phyloP scores from a whole-genome alignment of 2,113 vertebrate species.

The Manacus vitellinus region DNA sequence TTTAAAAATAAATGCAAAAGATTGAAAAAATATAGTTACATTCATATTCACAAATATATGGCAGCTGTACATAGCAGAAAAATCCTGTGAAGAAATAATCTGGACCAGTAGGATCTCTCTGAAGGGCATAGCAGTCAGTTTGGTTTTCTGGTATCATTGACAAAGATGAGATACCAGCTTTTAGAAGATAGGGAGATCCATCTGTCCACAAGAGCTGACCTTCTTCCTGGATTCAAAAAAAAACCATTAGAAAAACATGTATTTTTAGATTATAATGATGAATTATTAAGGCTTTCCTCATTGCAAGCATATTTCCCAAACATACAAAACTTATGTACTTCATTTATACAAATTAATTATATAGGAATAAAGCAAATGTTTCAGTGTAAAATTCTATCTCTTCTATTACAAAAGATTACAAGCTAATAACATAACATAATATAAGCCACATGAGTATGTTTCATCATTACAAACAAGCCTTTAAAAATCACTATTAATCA shows the following conservation, averaged over 20 bases:
- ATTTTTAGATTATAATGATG: neutral
- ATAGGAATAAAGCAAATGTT: neutral
- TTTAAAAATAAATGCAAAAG: neutral
- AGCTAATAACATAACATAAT: neutral
- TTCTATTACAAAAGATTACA: neutral
- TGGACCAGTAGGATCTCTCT: constrained; percentile 78
- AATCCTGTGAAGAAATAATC: constrained; percentile 83
- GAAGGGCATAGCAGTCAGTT: constrained; percentile 86
- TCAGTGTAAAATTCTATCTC: neutral
- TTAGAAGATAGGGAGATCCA: constrained; percentile 77
- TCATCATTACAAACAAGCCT: neutral
- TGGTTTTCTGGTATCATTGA: constrained; percentile 75
- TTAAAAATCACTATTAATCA: neutral
- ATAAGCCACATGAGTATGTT: neutral
- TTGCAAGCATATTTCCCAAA: neutral
- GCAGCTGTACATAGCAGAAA: constrained; percentile 82
- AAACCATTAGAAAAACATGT: neutral
- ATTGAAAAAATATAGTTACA: constrained; percentile 75
- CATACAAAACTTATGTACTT: neutral
- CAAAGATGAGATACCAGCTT: constrained; percentile 60
- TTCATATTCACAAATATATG: constrained; percentile 87
- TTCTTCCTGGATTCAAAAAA: constrained; percentile 75
- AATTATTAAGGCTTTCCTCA: neutral
- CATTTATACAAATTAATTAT: neutral
- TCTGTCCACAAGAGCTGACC: constrained; percentile 82